A percentile compares a stretch with the other conserved stretches of the same genome.
phyloP scores from a whole-genome alignment of 2,113 vertebrate genomes.

The Melanerpes aurifrons region DNA sequence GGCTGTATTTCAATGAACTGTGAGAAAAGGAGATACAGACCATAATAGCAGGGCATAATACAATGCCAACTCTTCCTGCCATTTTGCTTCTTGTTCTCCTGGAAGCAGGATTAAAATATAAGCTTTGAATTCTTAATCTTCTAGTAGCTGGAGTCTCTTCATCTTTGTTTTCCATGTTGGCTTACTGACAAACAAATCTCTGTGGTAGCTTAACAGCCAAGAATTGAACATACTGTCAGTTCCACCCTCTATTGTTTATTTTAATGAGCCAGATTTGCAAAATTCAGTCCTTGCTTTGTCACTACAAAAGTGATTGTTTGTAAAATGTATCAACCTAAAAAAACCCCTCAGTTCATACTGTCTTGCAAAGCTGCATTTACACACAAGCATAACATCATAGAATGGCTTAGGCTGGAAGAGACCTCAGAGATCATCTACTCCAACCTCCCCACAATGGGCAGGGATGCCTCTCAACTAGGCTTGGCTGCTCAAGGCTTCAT shows the following conservation, averaged over 20 bases:
- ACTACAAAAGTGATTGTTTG: not conserved
- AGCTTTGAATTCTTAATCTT: not conserved
- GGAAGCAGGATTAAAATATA: not conserved
- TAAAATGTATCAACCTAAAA: not conserved
- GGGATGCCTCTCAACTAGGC: too few species aligned
- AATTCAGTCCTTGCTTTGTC: not conserved
- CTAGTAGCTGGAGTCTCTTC: not conserved
- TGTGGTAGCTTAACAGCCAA: not conserved
- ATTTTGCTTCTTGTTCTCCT: not conserved
- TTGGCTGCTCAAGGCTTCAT: too few species aligned
- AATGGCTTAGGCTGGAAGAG: too few species aligned
- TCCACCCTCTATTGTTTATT: not conserved
- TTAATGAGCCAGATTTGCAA: not conserved
- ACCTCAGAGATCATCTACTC: too few species aligned
- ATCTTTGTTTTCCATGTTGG: not conserved
- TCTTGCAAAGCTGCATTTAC: not conserved
- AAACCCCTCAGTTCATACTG: too few species aligned
- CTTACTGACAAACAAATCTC: not conserved
- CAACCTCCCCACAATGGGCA: too few species aligned
- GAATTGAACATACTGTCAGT: not conserved
- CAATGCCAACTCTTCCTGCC: not conserved
- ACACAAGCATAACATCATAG: not conserved
- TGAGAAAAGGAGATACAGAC: not conserved
- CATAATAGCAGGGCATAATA: not conserved
- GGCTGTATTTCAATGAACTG: not conserved